Evolutionary conservation across 2,113 vertebrate species (phyloP), one percentile per base, ranked within the genome.

Genomic region (Phalacrocorax brasilianus): DNA sequence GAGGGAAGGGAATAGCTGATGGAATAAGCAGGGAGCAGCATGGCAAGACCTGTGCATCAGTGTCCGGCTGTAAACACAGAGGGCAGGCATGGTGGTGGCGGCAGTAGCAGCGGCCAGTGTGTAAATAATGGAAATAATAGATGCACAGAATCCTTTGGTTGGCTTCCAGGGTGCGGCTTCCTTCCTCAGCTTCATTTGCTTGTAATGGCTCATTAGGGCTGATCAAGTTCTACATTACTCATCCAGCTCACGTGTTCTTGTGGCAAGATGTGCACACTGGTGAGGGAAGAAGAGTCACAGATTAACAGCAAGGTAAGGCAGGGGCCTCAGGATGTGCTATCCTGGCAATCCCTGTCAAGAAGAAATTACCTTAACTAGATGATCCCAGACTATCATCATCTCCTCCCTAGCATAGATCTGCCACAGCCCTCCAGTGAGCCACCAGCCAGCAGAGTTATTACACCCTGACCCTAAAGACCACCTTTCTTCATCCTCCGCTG

Each of bases 131-230:
- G 38, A 68, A 94, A 82, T 96, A 88, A 95, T 95, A 93, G 94
- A 95, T 88, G 91, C 16, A 32, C 66, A 2, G 0, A 90, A 55
- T 74, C 78, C 75, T 95, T 85, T 88, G 95, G 84, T 97, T 49
- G 2, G 86, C 88, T 95, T 95, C 89, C 87, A 84, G 81, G 63
- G 81, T 91, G 59, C 17, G 7, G 55, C 87, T 97, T 86, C 76
- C 67, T 80, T 87, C 87, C 93, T 94, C 55, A 62, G 93, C 81
- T 81, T 97, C 30, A 14, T 97, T 97, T 97, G 67, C 85, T 96
- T 95, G 88, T 95, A 95, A 94, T 96, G 94, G 93, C 84, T 97
- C 95, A 91, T 97, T 97, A 97, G 89, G 71, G 61, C 91, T 94
- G 92, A 89, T 94, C 50, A 72, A 85, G 90, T 83, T 96, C 80